These are phyloP conservation scores for Periophthalmodon schlosseri DNA, from an alignment of 2,113 vertebrate genomes.

Conservation along the genomic window DNA sequence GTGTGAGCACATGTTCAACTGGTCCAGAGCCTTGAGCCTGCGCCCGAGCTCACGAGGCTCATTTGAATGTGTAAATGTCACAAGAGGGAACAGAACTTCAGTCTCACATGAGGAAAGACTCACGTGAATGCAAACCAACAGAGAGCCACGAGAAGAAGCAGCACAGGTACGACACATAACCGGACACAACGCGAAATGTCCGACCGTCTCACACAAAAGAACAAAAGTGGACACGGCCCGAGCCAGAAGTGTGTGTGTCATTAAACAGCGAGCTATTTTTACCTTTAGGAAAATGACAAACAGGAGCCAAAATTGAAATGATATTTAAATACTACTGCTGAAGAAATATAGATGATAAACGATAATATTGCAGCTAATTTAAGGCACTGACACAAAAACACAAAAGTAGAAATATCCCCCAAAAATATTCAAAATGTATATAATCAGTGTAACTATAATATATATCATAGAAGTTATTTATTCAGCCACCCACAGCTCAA, in stretches of 20 bases:
- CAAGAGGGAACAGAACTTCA: constrained; percentile 54
- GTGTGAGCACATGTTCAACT: background rate
- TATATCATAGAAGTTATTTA: no score
- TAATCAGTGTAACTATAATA: no score
- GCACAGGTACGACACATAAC: background rate
- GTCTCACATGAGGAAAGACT: constrained; percentile 27
- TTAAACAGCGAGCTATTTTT: background rate
- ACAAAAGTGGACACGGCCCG: background rate
- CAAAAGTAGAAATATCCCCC: no score
- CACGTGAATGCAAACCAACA: constrained; percentile 41
- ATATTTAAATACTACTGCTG: no score
- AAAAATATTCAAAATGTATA: no score
- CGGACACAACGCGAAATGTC: no score
- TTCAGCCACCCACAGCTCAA: no score
- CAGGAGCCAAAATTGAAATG: no score
- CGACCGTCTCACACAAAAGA: no score
- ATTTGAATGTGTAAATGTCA: constrained; percentile 74
- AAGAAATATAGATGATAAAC: no score
- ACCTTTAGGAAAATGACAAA: background rate
- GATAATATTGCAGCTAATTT: no score
- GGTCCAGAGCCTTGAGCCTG: constrained; percentile 35
- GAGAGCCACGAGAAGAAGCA: background rate
- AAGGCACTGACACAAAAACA: no score
- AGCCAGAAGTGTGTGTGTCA: background rate
- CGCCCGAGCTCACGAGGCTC: constrained; percentile 25